Evolutionary conservation across 2,888 invertebrate genomes (phyloP).

Genomic region (Drosophila niveifrons): DNA sequence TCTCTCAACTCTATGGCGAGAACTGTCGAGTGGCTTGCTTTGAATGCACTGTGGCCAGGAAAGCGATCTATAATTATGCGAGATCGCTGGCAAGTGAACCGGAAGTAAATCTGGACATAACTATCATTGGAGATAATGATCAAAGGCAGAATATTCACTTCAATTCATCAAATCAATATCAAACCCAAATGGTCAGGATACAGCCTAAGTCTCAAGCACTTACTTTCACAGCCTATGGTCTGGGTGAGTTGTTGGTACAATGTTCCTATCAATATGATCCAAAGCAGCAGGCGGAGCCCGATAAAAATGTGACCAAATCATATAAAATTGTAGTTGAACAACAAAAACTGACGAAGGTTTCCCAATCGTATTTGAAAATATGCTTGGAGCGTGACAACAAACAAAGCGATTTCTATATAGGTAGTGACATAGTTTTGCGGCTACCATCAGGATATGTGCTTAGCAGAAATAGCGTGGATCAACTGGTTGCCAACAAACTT

Average conservation of each 20-base stretch:
- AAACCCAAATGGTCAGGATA: conserved; percentile 2
- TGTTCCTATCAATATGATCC: conserved; percentile 24
- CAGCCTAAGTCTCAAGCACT: background rate
- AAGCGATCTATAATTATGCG: conserved; percentile 33
- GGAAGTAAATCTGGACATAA: background rate
- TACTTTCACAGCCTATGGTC: conserved; percentile 13
- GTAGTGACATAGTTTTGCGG: conserved; percentile 24
- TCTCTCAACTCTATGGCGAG: conserved; percentile 3
- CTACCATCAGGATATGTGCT: conserved; percentile 45
- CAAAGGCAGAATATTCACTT: background rate
- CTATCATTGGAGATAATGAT: background rate
- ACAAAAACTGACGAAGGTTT: background rate
- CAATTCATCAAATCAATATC: conserved; percentile 2
- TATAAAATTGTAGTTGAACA: conserved; percentile 2
- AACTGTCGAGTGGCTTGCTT: conserved; percentile 7
- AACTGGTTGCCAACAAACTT: background rate
- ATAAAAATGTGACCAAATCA: background rate
- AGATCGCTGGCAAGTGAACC: background rate
- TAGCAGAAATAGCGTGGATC: background rate
- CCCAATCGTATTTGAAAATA: background rate
- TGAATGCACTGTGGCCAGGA: conserved; percentile 38
- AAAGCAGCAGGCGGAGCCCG: background rate
- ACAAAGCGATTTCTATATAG: conserved; percentile 23
- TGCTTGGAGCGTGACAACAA: conserved; percentile 25
- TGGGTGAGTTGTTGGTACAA: conserved; percentile 29